Percentiles rank a stretch among this genome's conserved stretches.
Evolutionary conservation across 2,888 invertebrate species (phyloP).

Genomic region (Drosophila prostipennis): DNA sequence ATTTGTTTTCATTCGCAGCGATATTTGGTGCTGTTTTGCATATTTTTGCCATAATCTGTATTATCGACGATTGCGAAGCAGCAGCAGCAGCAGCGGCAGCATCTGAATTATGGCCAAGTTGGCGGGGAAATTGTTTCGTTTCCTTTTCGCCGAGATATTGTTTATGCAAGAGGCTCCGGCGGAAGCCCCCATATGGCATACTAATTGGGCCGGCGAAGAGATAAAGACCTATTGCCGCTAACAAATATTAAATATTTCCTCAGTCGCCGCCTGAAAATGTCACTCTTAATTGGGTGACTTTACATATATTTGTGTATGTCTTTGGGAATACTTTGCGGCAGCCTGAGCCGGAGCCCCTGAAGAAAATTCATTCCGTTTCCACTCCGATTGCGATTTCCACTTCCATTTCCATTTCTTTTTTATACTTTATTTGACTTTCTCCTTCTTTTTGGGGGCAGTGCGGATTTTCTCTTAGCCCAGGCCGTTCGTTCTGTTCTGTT

Average conservation of each 20-base stretch:
- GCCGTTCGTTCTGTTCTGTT: constrained; percentile 1
- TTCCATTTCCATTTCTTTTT: constrained; percentile 11
- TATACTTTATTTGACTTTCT: constrained; percentile 26
- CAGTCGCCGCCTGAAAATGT: constrained; percentile 37
- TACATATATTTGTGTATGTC: constrained; percentile 27
- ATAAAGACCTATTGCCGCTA: constrained; percentile 34
- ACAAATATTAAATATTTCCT: constrained; percentile 45
- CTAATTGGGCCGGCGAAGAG: constrained; percentile 26
- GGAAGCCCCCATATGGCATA: constrained; percentile 41
- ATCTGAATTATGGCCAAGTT: constrained; percentile 37
- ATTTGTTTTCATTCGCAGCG: constrained; percentile 49
- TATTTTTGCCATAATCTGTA: constrained; percentile 69
- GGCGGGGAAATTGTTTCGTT: constrained; percentile 22
- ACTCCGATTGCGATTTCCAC: not conserved
- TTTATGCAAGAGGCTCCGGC: constrained; percentile 19
- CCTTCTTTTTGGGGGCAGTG: constrained; percentile 8
- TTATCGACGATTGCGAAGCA: constrained; percentile 57
- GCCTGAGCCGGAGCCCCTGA: not conserved
- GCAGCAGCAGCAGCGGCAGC: constrained; percentile 30
- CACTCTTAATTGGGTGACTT: constrained; percentile 40
- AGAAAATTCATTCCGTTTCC: constrained; percentile 30
- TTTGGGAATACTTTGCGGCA: constrained; percentile 29
- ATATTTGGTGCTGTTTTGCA: constrained; percentile 53
- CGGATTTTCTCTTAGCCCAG: constrained; percentile 19
- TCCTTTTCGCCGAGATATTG: constrained; percentile 32